These are phyloP conservation scores for Hirundichthys speculiger DNA, from an alignment of 2,113 vertebrate genomes.

Conservation along the genomic window DNA sequence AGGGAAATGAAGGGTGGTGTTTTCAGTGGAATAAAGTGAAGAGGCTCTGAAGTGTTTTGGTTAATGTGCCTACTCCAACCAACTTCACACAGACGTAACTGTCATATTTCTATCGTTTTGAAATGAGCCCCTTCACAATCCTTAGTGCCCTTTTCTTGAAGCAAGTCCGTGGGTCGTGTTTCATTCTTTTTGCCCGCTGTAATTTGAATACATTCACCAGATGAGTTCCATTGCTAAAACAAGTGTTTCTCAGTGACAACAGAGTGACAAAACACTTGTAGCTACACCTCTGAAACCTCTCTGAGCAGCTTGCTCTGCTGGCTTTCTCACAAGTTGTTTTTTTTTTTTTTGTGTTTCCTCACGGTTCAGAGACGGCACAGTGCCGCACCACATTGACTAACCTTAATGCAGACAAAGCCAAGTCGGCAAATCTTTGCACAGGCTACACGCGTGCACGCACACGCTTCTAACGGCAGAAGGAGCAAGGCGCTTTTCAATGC, in stretches of 20 bases:
- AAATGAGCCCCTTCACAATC: constrained; percentile 52
- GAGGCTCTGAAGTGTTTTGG: constrained; percentile 71
- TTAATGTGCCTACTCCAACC: constrained; percentile 66
- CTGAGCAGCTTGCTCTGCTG: constrained; percentile 19
- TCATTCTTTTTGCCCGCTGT: constrained; percentile 17
- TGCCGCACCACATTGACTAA: constrained; percentile 70
- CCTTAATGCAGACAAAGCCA: constrained; percentile 80
- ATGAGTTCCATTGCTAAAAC: constrained; percentile 18
- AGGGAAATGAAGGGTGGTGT: constrained; percentile 47
- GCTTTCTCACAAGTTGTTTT: constrained; percentile 37
- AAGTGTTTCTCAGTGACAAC: constrained; percentile 31
- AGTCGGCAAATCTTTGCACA: constrained; percentile 77
- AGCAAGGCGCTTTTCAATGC: constrained; percentile 83
- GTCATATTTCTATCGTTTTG: constrained; percentile 62
- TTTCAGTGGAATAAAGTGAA: constrained; percentile 69
- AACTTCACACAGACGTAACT: constrained; percentile 51
- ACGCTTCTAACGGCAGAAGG: constrained; percentile 70
- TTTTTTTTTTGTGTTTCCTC: constrained; percentile 4
- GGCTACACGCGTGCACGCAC: constrained; percentile 56
- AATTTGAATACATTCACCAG: constrained; percentile 45
- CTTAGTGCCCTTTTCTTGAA: constrained; percentile 55
- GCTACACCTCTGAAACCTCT: constrained; percentile 7
- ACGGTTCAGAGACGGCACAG: constrained; percentile 68
- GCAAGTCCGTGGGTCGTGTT: constrained; percentile 41
- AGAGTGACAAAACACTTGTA: constrained; percentile 1